Evolutionary conservation across 2,113 vertebrate genomes (phyloP), one percentile per base, ranked within the genome.

Genomic region (Upupa epops): DNA sequence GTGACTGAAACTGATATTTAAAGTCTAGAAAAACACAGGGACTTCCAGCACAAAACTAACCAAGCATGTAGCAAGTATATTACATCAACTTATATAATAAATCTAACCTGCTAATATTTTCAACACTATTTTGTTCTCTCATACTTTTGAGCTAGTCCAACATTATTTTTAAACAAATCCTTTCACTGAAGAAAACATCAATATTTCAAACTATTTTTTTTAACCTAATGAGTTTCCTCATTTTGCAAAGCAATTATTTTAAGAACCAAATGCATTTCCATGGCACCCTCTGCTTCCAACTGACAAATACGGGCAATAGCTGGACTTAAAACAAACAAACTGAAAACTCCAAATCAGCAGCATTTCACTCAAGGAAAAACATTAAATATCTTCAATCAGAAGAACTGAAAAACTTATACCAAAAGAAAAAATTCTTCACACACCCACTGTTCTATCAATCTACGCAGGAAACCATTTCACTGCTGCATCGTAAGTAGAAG

Each of bases 381-480:
- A 90, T 92, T 80, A 56, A 83, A 69, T 73, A 87, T 77, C 48
- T 94, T 85, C 81, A 93, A 83, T 85, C 20, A 88, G 95, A 95
- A 94, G 95, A 92, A 95, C 1, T 88, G 54, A 91, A 92, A 87
- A 89, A 83, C 46, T 73, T 88, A 36, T 84, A 75, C 42, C 63
- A 48, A 55, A 96, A 91, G 76, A 83, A 94, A 89, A 85, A 93
- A 72, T 52, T 80, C 75, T 17, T 34, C 2, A 26, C 96, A 97
- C 97, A 98, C 97, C 97, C 98, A 97, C 95, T 97, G 93, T 83
- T 95, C 96, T 97, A 97, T 97, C 97, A 97, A 96, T 97, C 89
- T 79, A 59, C 94, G 89, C 97, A 97, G 97, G 97, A 98, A 98
- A 97, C 95, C 93, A 90, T 96, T 98, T 96, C 94, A 97, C 92